Evolutionary conservation across 2,113 vertebrate genomes (phyloP), one percentile per base, ranked within the genome.

Genomic region (Penelope pileata): DNA sequence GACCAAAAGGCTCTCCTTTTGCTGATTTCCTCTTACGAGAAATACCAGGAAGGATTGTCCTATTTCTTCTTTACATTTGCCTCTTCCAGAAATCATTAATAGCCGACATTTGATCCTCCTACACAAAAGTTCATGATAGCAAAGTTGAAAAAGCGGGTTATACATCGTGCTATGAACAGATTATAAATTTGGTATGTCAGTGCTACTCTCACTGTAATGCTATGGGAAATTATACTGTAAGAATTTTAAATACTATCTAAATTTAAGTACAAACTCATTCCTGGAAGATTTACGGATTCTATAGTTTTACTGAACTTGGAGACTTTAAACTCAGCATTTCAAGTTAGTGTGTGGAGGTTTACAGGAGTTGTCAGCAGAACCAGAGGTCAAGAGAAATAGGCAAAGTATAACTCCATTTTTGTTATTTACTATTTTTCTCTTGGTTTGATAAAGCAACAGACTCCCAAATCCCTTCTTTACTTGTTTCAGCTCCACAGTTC

Each of bases 1-100:
- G 94, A 96, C 97, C 97, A 97, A 97, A 98, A 97, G 91, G 75
- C 80, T 88, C 81, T 94, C 72, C 93, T 93, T 94, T 88, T 97
- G 84, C 96, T 97, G 94, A 86, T 95, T 97, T 97, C 91, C 90
- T 91, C 93, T 90, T 83, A 81, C 94, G 83, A 91, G 48, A 60
- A 69, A 90, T 86, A 96, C 81, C 92, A 95, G 74, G 96, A 78
- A 94, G 92, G 90, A 90, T 91, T 94, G 93, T 90, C 95, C 88
- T 95, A 94, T 96, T 94, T 95, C 93, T 96, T 96, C 90, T 85
- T 96, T 95, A 88, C 91, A 94, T 96, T 85, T 87, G 45, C 88
- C 91, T 91, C 81, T 93, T 92, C 76, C 81, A 94, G 78, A 94
- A 95, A 82, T 74, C 91, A 95, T 95, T 97, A 91, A 92, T 91